Evolutionary conservation across 64 coral and sea anemone genomes (phyloP), one percentile per base, ranked within the genome.

Genomic region (Montipora capricornis): DNA sequence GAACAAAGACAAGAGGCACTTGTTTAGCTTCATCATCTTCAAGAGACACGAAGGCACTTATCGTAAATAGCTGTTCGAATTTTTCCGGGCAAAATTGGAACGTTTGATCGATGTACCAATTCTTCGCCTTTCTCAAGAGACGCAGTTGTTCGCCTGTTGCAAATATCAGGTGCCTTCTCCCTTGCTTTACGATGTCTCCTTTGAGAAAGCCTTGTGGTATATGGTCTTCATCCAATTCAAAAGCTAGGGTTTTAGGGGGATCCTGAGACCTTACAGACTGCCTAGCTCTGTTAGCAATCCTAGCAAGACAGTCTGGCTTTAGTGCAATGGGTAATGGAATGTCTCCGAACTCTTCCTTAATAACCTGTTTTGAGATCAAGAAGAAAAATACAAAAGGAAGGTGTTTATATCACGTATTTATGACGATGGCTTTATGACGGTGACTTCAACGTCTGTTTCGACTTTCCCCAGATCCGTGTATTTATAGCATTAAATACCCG

Each of bases 1-100:
- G 29, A 76, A 15, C 74, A 76, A 76, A 76, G 8, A 76, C 74
- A 45, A 76, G 74, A 14, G 74, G 78, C 48, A 80, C 48, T 57
- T 80, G 78, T 1, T 80, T 80, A 15, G n/a, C n/a, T 8, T 80
- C 48, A 8, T 57, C 11, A 22, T 80, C 48, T 9, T 80, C 78
- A 53, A 5, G 8, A 53, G 15, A 15, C 19, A 80, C 50, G 22
- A 51, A 80, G 14, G 78, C 78, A n/a, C 50, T 80, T 4, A 80
- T 80, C 17, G 78, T 80, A 12, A 22, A 55, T 20, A 80, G 78
- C 49, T 80, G 48, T 7, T 51, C 50, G 20, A 80, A 80, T n/a
- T 47, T 47, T 9, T 80, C 12, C 7, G 49, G 78, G 15, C 78
- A 80, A n/a, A 53, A 55, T 24, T 80, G 49, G 78, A 55, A 55